phyloP scores from a whole-genome alignment of 1,140 invertebrate species.

The Ceratoteleas bidentatus region DNA sequence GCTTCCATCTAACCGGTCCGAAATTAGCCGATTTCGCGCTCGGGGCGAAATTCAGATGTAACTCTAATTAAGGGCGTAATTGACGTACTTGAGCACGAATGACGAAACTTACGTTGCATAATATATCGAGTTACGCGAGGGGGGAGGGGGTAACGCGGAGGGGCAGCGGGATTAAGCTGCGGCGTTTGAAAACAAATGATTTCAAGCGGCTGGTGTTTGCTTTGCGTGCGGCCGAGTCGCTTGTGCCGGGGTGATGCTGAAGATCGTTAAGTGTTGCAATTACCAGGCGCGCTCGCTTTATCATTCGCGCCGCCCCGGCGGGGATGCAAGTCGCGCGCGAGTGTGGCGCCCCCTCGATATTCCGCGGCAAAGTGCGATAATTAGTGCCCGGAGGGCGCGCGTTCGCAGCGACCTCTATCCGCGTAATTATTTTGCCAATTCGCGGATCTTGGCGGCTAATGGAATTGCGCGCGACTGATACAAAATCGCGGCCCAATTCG shows the following conservation, averaged over 20 bases:
- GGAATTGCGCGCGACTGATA: constrained; percentile 4
- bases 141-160: too few relatives aligned
- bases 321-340: constrained; percentile 61
- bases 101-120: constrained; percentile 47
- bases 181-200: constrained; percentile 63
- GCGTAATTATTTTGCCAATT: constrained; percentile 25
- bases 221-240: constrained; percentile 49
- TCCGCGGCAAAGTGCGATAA: constrained; percentile 75
- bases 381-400: constrained; percentile 71
- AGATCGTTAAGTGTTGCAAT: constrained; percentile 76
- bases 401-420: constrained; percentile 53
- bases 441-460: constrained; percentile 14
- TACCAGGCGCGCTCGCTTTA: constrained; percentile 66
- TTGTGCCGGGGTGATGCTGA: constrained; percentile 56
- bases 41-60: constrained; percentile 37
- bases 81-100: constrained; percentile 49
- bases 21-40: constrained; percentile 48
- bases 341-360: constrained; percentile 63
- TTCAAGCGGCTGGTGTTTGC: constrained; percentile 49
- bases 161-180: constrained; percentile 44
- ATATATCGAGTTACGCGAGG: constrained; percentile 48
- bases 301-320: constrained; percentile 22
- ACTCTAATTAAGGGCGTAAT: constrained; percentile 55
- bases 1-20: constrained; percentile 40
- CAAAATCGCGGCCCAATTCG: too few relatives aligned